Evolutionary conservation across 2,797 vertebrate genomes (phyloP).

Genomic region (Lacerta viridis): DNA sequence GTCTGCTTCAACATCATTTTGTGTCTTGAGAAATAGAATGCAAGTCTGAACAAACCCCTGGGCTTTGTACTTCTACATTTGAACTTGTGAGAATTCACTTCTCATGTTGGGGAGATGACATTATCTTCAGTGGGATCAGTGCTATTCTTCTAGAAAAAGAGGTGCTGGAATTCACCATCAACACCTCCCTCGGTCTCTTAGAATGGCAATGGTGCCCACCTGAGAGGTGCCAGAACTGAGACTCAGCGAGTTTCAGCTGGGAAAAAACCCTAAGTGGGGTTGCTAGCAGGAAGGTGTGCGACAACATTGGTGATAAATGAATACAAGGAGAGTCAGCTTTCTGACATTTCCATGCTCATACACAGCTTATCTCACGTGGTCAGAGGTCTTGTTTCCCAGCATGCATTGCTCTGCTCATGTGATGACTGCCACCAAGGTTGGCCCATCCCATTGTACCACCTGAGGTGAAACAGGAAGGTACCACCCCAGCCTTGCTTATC

Average conservation of each 20-base stretch:
- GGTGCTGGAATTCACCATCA: too few species aligned
- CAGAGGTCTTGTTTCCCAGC: not conserved
- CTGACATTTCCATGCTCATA: not conserved
- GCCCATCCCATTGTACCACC: too few species aligned
- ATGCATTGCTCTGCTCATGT: not conserved
- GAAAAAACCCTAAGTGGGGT: too few species aligned
- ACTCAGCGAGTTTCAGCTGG: too few species aligned
- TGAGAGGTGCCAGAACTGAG: too few species aligned
- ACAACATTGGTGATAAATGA: not conserved
- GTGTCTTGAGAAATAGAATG: constrained; percentile 31
- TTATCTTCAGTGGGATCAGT: not conserved
- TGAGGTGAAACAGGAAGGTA: too few species aligned
- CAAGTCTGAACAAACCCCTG: constrained; percentile 27
- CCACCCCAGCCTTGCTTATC: too few species aligned
- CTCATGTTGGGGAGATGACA: not conserved
- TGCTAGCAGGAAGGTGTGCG: not conserved
- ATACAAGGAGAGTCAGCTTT: constrained; percentile 4
- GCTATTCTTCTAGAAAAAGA: too few species aligned
- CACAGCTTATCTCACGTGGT: not conserved
- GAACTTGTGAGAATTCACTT: not conserved
- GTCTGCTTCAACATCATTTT: not conserved
- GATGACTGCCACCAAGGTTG: not conserved
- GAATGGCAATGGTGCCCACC: too few species aligned
- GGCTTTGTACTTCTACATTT: fast-evolving
- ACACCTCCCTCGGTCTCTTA: too few species aligned